Base-by-base conservation (phyloP, 2,888 invertebrate genomes). In the Eumerus sabulonum region DNA sequence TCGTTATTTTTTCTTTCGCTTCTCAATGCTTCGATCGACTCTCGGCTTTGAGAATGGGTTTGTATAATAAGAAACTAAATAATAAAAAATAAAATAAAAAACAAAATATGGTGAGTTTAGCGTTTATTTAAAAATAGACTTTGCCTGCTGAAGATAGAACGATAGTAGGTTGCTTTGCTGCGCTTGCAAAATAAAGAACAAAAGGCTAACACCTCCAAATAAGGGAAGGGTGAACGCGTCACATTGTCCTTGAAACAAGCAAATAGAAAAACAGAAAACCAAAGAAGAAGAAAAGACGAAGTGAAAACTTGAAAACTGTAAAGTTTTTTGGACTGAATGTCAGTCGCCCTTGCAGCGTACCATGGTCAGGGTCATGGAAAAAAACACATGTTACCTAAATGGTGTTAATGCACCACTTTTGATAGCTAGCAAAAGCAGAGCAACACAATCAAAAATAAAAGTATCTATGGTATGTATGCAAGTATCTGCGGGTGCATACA, bases 311-410 rank as follows among this genome's bases (percentile, higher is more conserved):
- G 7, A 40, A n/a, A 40, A 40, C 40, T n/a, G 12, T 7, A 40
- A 40, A 40, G 40, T 40, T 19, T 42, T 14, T 63, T 17, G 63
- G 50, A 16, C 51, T 51, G 38, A 13, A 57, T 50, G 51, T 40
- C 36, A 57, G 62, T 67, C 14, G 50, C 57, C 62, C 40, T 67
- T 62, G 51, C 47, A 66, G 14, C 27, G 51, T 50, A 53, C 57
- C 77, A 77, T 57, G 66, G 73, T 77, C 77, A 73, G 72, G 77
- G 77, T 67, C 72, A 77, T 72, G 62, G 56, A 67, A 57, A 63
- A 62, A 72, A 60, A 71, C 38, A 48, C 60, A 60, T 66, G 64
- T 13, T 48, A 56, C 19, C 62, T 53, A 53, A 73, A 73, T 53
- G 57, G 48, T 67, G 47, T 67, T 57, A 62, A 53, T 67, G 62